These are phyloP conservation scores for Polyommatus icarus DNA, from an alignment of 2,888 invertebrate genomes.

Conservation along the genomic window DNA sequence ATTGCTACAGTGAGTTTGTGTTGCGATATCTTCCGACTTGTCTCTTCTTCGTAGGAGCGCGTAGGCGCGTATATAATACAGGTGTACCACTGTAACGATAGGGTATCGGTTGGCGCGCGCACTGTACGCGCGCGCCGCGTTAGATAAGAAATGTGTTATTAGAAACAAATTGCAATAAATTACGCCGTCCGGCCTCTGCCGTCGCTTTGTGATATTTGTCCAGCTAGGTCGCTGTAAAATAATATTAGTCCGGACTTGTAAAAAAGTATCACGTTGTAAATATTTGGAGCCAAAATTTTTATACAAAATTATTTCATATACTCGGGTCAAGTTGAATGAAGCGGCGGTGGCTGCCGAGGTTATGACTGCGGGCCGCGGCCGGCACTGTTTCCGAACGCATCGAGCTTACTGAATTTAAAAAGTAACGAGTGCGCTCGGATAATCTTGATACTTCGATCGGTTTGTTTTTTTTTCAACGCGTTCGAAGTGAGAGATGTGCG, in stretches of 20 bases:
- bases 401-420: conserved; percentile 30
- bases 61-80: conserved; percentile 43
- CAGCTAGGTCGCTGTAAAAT: conserved; percentile 70
- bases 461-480: background rate
- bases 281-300: conserved; percentile 78
- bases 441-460: background rate
- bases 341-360: conserved; percentile 42
- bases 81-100: conserved; percentile 70
- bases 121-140: conserved; percentile 67
- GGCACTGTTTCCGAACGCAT: conserved; percentile 37
- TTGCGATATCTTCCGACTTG: conserved; percentile 64
- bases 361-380: conserved; percentile 36
- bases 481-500: conserved; percentile 15
- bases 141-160: conserved; percentile 78
- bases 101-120: conserved; percentile 62
- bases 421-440: conserved; percentile 30
- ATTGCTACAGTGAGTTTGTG: conserved; percentile 72
- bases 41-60: conserved; percentile 47
- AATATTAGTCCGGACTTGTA: conserved; percentile 72
- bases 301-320: conserved; percentile 75
- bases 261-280: conserved; percentile 75
- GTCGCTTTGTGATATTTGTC: conserved; percentile 53
- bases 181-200: conserved; percentile 45
- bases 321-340: conserved; percentile 63
- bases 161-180: conserved; percentile 71